Conservation (phyloP, 92 coral and sea anemone genomes). For the Desmophyllum pertusum region DNA sequence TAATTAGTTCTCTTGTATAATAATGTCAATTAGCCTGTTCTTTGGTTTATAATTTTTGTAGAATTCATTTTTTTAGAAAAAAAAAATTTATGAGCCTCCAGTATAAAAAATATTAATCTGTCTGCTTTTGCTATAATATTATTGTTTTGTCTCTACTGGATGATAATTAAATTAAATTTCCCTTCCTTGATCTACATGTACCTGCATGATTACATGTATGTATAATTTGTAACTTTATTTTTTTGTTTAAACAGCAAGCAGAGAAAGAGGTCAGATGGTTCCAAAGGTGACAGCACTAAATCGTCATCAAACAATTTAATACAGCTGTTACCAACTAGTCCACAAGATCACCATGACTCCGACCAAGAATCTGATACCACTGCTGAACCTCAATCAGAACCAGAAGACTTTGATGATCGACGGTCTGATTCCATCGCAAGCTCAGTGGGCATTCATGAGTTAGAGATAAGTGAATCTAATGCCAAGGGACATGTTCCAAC, state of each 20-base stretch:
- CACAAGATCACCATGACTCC: conserved; percentile 42
- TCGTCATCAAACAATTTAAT: not conserved
- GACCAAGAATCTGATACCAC: conserved; percentile 76
- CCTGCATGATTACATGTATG: not conserved
- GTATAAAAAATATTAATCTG: too few relatives aligned
- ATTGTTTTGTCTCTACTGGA: too few relatives aligned
- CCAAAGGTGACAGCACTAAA: conserved; percentile 4
- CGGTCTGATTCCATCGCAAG: conserved; percentile 69
- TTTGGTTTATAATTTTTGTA: too few relatives aligned
- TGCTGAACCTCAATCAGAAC: conserved; percentile 80
- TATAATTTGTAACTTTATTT: not conserved
- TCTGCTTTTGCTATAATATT: too few relatives aligned
- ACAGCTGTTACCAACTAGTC: conserved; percentile 23
- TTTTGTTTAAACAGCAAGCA: conserved; percentile 13
- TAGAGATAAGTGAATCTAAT: not conserved
- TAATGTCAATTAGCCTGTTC: too few relatives aligned
- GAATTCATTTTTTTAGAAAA: too few relatives aligned
- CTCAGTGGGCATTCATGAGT: conserved; percentile 37
- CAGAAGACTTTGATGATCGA: conserved; percentile 61
- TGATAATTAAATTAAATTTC: too few relatives aligned
- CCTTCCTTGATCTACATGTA: too few relatives aligned
- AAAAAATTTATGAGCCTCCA: too few relatives aligned
- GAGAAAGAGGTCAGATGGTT: conserved; percentile 32
- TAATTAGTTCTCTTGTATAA: too few relatives aligned
- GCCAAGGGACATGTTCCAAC: not conserved